Percentiles rank a stretch among this genome's conserved stretches.
Evolutionary conservation across 2,888 invertebrate genomes (phyloP).

Genomic region (Sphecodes monilicornis): DNA sequence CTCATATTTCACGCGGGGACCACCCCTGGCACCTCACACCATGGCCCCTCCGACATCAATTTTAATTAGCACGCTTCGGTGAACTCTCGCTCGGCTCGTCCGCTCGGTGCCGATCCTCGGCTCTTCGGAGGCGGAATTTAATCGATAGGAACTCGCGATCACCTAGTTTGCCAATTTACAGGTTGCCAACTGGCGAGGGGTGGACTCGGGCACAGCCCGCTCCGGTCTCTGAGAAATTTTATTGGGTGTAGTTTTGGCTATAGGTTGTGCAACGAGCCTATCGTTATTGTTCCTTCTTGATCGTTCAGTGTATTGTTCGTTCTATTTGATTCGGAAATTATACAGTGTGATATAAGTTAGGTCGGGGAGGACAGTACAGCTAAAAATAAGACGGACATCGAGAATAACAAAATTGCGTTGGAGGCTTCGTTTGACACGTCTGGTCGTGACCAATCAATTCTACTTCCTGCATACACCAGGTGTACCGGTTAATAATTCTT

Average conservation of each 20-base stretch:
- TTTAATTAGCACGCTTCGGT: conserved; percentile 53
- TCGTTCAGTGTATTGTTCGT: too few relatives aligned
- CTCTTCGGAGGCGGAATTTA: neutral
- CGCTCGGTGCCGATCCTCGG: conserved; percentile 4
- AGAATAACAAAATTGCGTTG: too few relatives aligned
- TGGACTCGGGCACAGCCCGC: neutral
- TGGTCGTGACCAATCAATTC: too few relatives aligned
- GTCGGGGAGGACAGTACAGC: too few relatives aligned
- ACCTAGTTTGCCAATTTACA: conserved; percentile 3
- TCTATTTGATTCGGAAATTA: too few relatives aligned
- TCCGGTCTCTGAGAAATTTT: neutral
- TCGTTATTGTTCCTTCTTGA: neutral
- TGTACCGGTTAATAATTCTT: too few relatives aligned
- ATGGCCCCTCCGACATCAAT: conserved; percentile 23
- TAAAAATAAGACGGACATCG: too few relatives aligned
- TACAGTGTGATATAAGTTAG: too few relatives aligned
- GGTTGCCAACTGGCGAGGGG: neutral
- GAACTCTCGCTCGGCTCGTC: conserved; percentile 6
- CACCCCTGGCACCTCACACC: neutral
- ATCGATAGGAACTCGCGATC: conserved; percentile 4
- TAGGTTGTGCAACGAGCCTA: neutral
- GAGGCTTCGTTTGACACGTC: too few relatives aligned
- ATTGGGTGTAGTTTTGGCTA: neutral
- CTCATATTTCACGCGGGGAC: conserved; percentile 37
- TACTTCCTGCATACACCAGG: too few relatives aligned